phyloP scores from a whole-genome alignment of 2,113 vertebrate genomes.

The Merops nubicus region DNA sequence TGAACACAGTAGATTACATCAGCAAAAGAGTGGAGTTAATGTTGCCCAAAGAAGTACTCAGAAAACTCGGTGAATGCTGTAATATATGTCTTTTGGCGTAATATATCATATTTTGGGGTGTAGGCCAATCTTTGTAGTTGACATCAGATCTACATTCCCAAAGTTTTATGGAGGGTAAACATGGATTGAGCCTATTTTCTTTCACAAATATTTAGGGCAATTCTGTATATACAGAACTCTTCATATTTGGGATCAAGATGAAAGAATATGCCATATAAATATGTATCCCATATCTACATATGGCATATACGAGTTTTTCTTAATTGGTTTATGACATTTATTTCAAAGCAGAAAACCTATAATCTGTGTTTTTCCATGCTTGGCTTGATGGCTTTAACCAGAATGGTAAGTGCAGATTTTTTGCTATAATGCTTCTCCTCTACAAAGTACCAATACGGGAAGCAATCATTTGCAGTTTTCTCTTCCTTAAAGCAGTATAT shows the following conservation, averaged over 20 bases:
- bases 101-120: background rate
- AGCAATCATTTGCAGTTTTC: background rate
- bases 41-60: background rate
- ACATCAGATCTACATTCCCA: background rate
- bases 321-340: background rate
- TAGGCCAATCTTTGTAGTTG: background rate
- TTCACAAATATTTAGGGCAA: background rate
- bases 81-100: background rate
- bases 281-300: background rate
- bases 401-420: background rate
- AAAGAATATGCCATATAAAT: background rate
- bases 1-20: background rate
- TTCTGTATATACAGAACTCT: background rate
- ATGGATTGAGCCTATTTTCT: background rate
- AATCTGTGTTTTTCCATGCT: background rate
- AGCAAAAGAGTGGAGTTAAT: background rate
- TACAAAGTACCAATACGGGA: background rate
- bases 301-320: background rate
- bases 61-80: background rate
- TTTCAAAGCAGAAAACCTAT: background rate
- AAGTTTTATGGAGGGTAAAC: background rate
- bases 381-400: background rate
- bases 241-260: background rate
- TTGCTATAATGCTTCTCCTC: background rate
- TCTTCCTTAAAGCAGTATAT: background rate